Conservation (phyloP, 2,888 invertebrate genomes). For the Ellobium chinense region DNA sequence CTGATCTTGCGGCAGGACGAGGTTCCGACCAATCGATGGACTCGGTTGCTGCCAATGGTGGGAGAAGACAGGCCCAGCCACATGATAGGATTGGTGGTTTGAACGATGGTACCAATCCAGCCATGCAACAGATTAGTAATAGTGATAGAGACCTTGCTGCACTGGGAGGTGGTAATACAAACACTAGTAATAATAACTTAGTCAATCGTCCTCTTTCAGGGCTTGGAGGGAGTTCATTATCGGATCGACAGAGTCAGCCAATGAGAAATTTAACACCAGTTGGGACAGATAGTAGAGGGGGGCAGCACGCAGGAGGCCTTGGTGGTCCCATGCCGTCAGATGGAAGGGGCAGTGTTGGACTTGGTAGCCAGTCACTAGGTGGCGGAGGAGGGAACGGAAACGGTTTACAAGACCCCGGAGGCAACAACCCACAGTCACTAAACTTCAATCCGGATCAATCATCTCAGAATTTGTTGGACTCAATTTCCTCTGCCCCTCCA, state of each 20-base stretch:
- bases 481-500: not conserved
- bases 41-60: not conserved
- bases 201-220: slow-evolving; percentile 24
- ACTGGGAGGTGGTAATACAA: not conserved
- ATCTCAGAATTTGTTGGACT: slow-evolving; percentile 35
- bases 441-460: slow-evolving; percentile 31
- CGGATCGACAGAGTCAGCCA: slow-evolving; percentile 30
- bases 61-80: slow-evolving; percentile 3
- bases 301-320: not conserved
- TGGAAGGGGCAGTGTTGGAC: slow-evolving; percentile 32
- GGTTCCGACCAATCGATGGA: slow-evolving; percentile 20
- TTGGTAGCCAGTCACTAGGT: not conserved
- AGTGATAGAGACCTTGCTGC: slow-evolving; percentile 17
- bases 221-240: not conserved
- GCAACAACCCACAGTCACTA: slow-evolving; percentile 6
- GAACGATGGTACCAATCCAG: not conserved
- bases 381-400: slow-evolving; percentile 18
- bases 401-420: slow-evolving; percentile 22
- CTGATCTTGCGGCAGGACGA: slow-evolving; percentile 15
- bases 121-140: slow-evolving; percentile 8
- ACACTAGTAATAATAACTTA: not conserved
- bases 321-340: not conserved
- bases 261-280: slow-evolving; percentile 28
- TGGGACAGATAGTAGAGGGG: slow-evolving; percentile 10
- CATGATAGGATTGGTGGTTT: slow-evolving; percentile 15